Percentiles rank a stretch among this genome's conserved stretches.
These are phyloP conservation scores for Peromyscus aztecus DNA, from an alignment of 2,797 vertebrate genomes.

Conservation along the genomic window DNA sequence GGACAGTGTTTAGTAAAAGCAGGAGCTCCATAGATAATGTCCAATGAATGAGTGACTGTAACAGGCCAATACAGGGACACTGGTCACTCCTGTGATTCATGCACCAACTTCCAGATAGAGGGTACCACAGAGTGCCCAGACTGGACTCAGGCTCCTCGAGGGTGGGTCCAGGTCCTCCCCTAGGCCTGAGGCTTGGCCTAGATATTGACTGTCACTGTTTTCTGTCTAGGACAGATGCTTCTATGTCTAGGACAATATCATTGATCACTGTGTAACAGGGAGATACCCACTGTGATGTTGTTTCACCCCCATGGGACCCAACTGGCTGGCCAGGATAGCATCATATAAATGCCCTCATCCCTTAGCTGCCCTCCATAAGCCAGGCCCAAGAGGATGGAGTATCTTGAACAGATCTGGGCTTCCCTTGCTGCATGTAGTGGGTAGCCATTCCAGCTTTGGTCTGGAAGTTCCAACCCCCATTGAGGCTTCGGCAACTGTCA, in stretches of 20 bases:
- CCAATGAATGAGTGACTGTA: too few species aligned
- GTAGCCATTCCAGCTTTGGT: too few species aligned
- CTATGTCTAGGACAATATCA: not conserved
- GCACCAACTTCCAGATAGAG: not conserved
- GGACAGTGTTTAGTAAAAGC: not conserved
- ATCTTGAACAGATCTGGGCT: not conserved
- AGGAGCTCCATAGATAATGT: not conserved
- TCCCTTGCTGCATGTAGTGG: not conserved
- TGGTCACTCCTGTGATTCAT: not conserved
- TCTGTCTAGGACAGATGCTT: not conserved
- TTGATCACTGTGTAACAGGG: not conserved
- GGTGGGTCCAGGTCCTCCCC: not conserved
- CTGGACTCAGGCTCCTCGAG: not conserved
- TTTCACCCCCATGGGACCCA: not conserved
- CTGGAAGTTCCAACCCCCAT: too few species aligned
- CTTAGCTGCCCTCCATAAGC: not conserved
- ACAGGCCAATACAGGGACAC: not conserved
- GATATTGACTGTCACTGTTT: not conserved
- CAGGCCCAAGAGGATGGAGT: not conserved
- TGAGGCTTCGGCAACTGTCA: too few species aligned
- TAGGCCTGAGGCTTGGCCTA: not conserved
- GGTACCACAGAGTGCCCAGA: not conserved
- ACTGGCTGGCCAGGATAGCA: not conserved
- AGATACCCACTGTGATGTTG: not conserved
- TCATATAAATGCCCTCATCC: not conserved